A percentile compares a stretch with the other conserved stretches of the same genome.
phyloP scores from a whole-genome alignment of 2,888 invertebrate genomes.

The Ectemnius cavifrons region DNA sequence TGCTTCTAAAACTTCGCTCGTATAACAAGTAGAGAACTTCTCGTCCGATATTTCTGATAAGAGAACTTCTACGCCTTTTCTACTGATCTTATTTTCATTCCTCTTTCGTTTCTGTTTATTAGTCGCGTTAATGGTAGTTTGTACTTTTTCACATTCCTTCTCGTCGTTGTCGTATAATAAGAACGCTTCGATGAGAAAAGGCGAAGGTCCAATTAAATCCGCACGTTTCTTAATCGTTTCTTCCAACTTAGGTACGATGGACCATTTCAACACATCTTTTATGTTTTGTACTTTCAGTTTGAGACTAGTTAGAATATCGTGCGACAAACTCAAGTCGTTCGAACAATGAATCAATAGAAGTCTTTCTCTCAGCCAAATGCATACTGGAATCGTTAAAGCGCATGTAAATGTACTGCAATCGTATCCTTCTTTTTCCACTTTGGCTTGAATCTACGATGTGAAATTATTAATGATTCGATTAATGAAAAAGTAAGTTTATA shows the following conservation, averaged over 20 bases:
- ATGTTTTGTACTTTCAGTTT: conserved; percentile 62
- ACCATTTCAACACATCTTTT: conserved; percentile 91
- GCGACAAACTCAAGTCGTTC: conserved; percentile 79
- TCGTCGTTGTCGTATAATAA: conserved; percentile 80
- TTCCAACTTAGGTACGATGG: conserved; percentile 82
- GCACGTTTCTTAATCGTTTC: conserved; percentile 79
- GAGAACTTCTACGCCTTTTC: conserved; percentile 82
- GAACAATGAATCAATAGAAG: conserved; percentile 82
- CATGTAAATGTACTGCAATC: conserved; percentile 84
- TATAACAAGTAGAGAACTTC: conserved; percentile 79
- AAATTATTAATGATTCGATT: too few relatives aligned
- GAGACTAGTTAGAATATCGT: conserved; percentile 40
- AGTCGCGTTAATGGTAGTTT: conserved; percentile 76
- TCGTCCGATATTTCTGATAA: conserved; percentile 79
- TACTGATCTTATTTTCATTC: conserved; percentile 81
- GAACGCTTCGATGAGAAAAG: conserved; percentile 81
- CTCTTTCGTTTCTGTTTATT: conserved; percentile 76
- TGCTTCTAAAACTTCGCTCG: conserved; percentile 74
- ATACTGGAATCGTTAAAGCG: conserved; percentile 85
- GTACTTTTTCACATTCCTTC: conserved; percentile 81
- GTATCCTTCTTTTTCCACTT: conserved; percentile 77
- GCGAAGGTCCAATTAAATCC: conserved; percentile 80
- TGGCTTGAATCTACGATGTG: conserved; percentile 54
- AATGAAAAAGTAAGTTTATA: too few relatives aligned
- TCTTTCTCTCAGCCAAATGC: conserved; percentile 84